Conservation (phyloP, 2,888 invertebrate species). For the Vandiemenella viatica region DNA sequence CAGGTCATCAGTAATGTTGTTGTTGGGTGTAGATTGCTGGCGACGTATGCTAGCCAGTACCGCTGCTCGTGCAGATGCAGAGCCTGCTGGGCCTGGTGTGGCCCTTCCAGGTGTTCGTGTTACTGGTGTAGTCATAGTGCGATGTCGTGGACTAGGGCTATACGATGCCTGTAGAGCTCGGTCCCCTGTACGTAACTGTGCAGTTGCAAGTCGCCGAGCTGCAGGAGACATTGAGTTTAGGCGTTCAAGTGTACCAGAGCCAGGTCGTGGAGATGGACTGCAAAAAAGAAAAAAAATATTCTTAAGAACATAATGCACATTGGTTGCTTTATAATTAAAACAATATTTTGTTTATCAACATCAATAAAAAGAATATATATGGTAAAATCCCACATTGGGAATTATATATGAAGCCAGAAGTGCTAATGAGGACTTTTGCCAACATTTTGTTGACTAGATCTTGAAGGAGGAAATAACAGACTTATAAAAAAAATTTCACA, state of each 20-base stretch:
- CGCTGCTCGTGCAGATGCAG: too few species aligned
- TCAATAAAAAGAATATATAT: constrained; percentile 6
- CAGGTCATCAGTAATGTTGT: constrained; percentile 63
- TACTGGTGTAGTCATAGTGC: constrained; percentile 23
- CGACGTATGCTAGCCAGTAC: not conserved
- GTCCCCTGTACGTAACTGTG: constrained; percentile 40
- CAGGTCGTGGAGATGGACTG: constrained; percentile 34
- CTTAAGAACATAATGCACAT: too few species aligned
- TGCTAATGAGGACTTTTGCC: too few species aligned
- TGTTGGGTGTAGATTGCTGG: constrained; percentile 12
- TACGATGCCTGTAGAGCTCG: constrained; percentile 38
- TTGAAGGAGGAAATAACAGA: too few species aligned
- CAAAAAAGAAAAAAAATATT: constrained; percentile 3
- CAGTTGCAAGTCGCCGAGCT: constrained; percentile 70
- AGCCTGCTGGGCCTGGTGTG: too few species aligned
- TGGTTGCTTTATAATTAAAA: not conserved
- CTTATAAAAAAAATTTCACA: too few species aligned
- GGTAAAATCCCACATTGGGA: too few species aligned
- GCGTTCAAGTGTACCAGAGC: constrained; percentile 49
- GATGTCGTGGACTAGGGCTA: constrained; percentile 33
- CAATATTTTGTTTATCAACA: not conserved
- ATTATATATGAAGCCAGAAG: too few species aligned
- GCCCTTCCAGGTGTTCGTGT: constrained; percentile 22
- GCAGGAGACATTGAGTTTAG: constrained; percentile 90
- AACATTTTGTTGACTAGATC: too few species aligned